Conservation (phyloP, 2,113 vertebrate genomes). For the Tragelaphus imberbis region DNA sequence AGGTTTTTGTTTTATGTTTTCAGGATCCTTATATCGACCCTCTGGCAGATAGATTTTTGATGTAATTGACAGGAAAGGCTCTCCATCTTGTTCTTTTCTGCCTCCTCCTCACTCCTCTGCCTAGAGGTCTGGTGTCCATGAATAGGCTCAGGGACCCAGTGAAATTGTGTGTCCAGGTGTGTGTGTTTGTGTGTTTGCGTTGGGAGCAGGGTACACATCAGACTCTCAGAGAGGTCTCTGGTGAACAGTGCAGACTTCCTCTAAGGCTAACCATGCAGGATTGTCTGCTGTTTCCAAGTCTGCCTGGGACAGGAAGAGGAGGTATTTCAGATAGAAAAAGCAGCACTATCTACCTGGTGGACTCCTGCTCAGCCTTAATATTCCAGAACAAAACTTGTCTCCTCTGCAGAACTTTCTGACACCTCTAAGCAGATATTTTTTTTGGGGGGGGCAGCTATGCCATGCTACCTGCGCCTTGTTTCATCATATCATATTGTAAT, state of each 20-base stretch:
- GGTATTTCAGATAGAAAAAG: not conserved
- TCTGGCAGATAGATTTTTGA: not conserved
- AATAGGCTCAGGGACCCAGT: not conserved
- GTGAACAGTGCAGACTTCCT: not conserved
- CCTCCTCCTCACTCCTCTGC: not conserved
- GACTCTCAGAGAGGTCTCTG: not conserved
- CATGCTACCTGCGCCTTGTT: not conserved
- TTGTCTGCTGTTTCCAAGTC: not conserved
- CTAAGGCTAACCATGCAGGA: too few species aligned
- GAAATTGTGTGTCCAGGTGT: not conserved
- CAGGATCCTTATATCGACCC: not conserved
- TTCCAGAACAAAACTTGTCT: not conserved
- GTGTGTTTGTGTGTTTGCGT: not conserved
- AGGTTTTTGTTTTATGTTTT: not conserved
- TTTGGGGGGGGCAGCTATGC: not conserved
- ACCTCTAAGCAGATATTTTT: not conserved
- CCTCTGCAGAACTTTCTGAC: not conserved
- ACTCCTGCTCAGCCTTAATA: not conserved
- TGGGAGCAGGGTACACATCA: not conserved
- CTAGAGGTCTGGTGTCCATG: not conserved
- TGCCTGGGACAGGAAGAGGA: not conserved
- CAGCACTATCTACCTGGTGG: fast-evolving
- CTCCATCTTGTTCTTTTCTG: not conserved
- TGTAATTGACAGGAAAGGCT: not conserved
- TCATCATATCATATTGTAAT: too few species aligned